Percentiles rank a stretch among this genome's conserved stretches.
phyloP scores from a whole-genome alignment of 2,888 invertebrate species.

The Cantharis nigra region DNA sequence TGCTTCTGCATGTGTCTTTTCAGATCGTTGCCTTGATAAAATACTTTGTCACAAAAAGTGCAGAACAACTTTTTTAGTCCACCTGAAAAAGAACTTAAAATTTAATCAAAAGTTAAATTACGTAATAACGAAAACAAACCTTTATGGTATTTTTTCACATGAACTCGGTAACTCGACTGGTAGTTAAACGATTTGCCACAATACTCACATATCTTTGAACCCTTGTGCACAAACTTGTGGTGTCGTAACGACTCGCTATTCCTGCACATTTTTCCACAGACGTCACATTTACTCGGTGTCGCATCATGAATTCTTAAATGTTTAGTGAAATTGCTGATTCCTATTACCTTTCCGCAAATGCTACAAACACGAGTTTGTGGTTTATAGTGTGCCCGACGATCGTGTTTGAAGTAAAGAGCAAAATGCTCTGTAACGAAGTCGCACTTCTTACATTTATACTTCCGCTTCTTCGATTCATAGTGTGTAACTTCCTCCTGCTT shows the following conservation, averaged over 20 bases:
- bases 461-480: background rate
- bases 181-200: background rate
- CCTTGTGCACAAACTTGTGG: background rate
- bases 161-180: background rate
- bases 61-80: slow-evolving; percentile 10
- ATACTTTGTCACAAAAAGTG: slow-evolving; percentile 16
- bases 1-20: slow-evolving; percentile 24
- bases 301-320: background rate
- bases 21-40: slow-evolving; percentile 7
- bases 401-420: background rate
- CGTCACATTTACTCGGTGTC: background rate
- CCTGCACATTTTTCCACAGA: background rate
- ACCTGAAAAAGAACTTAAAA: background rate
- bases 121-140: background rate
- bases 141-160: background rate
- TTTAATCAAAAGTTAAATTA: background rate
- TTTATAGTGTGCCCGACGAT: background rate
- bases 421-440: background rate
- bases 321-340: background rate
- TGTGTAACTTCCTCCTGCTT: background rate
- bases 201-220: background rate
- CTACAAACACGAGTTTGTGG: background rate
- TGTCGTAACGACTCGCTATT: background rate
- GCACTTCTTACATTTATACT: background rate
- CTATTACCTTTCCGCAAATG: background rate